Conservation (phyloP, 2,888 invertebrate genomes). For the Epicampocera succincta region DNA sequence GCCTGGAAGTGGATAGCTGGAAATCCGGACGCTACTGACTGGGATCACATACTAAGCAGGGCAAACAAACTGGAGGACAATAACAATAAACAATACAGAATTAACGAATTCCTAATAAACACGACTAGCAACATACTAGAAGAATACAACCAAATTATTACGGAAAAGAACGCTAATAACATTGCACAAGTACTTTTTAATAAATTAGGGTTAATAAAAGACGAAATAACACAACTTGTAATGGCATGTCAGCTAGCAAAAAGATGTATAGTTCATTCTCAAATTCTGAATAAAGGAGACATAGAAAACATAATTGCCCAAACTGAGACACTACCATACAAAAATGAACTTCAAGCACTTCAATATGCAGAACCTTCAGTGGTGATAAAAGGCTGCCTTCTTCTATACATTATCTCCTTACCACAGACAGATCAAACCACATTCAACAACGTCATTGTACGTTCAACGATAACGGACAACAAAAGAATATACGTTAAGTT, state of each 20-base stretch:
- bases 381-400: constrained; percentile 59
- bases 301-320: constrained; percentile 64
- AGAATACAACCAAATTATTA: constrained; percentile 30
- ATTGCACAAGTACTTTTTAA: constrained; percentile 36
- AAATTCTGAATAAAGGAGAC: constrained; percentile 62
- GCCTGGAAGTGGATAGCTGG: constrained; percentile 57
- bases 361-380: constrained; percentile 69
- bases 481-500: constrained; percentile 55
- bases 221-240: constrained; percentile 57
- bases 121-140: constrained; percentile 14
- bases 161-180: constrained; percentile 6
- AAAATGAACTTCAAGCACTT: constrained; percentile 67
- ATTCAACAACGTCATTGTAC: constrained; percentile 62
- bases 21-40: constrained; percentile 33
- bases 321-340: constrained; percentile 67
- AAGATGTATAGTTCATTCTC: constrained; percentile 65
- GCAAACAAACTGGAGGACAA: neutral
- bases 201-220: constrained; percentile 42
- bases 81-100: constrained; percentile 35
- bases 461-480: constrained; percentile 58
- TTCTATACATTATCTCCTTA: constrained; percentile 64
- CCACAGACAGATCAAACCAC: constrained; percentile 58
- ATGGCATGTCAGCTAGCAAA: constrained; percentile 59
- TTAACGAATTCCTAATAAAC: constrained; percentile 40
- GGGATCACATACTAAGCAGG: constrained; percentile 25